A percentile compares a stretch with the other conserved stretches of the same genome.
phyloP scores from a whole-genome alignment of 1,140 invertebrate species.

The Zophobas morio region DNA sequence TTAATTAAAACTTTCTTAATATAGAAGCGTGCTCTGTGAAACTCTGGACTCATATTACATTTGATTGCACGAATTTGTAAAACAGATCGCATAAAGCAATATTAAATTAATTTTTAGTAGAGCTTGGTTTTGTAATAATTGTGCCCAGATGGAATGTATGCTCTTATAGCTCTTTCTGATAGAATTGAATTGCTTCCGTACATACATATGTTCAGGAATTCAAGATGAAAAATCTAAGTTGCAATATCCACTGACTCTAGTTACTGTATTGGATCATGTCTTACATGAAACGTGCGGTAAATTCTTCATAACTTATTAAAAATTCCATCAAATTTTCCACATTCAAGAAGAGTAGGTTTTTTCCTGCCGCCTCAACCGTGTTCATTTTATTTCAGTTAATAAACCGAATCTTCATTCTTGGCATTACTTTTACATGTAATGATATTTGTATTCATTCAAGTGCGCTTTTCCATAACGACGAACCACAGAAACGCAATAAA shows the following conservation, averaged over 20 bases:
- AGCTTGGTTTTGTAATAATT: no score
- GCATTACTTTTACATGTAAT: slow-evolving; percentile 21
- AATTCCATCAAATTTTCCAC: slow-evolving; percentile 12
- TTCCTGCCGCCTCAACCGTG: not conserved
- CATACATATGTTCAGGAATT: no score
- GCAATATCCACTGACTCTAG: not conserved
- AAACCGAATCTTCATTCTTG: slow-evolving; percentile 20
- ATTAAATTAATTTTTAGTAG: no score
- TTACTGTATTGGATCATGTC: no score
- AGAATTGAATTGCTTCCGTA: no score
- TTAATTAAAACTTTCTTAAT: no score
- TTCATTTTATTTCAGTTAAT: slow-evolving; percentile 30
- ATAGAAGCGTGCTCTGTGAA: no score
- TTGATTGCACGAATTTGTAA: no score
- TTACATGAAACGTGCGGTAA: not conserved
- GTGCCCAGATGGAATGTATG: no score
- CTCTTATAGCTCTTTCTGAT: no score
- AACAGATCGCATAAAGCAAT: no score
- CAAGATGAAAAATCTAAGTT: not conserved
- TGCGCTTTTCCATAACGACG: slow-evolving; percentile 34
- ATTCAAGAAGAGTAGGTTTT: slow-evolving; percentile 7
- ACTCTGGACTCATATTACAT: no score
- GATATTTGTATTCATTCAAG: slow-evolving; percentile 32
- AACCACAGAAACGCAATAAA: slow-evolving; percentile 28
- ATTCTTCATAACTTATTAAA: slow-evolving; percentile 17